Evolutionary conservation across 1,140 invertebrate species (phyloP), one percentile per base, ranked within the genome.

Genomic region (Brachystomella parvula): DNA sequence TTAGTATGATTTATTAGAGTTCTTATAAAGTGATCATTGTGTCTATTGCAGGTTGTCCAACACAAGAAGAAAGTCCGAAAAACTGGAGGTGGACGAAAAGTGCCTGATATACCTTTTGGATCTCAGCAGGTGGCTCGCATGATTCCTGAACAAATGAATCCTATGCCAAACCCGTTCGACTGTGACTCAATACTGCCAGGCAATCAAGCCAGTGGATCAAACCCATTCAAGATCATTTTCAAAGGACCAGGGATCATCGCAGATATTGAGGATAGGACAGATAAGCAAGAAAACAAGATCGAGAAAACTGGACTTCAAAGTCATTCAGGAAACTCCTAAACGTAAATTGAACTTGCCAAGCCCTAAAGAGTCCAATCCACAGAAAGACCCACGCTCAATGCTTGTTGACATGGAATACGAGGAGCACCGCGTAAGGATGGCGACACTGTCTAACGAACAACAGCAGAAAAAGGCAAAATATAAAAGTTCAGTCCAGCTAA

Each of bases 161-260:
- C 66, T 0, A 30, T 68, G n/a, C 9, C 26, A 19, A 68, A 68
- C 35, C 2, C 12, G 2, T 68, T 47, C 33, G 66, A 68, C 29
- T 39, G 35, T 26, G 66, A 68, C 32, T 24, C 17, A 56, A 21
- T n/a, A 15, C 24, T 56, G 24, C 9, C 53, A n/a, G 53, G 12
- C 17, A 15, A 21, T 15, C 15, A 2, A 63, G 6, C 21, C 2
- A 12, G 47, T 12, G 1, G 9, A 28, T 44, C 3, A n/a, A n/a
- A 44, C 9, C n/a, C 39, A 44, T 44, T n/a, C 39, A 44, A 44
- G 39, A 12, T n/a, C n/a, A 12, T 12, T 44, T 44, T 30, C 28
- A 49, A 21, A 1, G 1, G 29, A 61, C 31, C 59, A 30, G 2
- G 3, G 3, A 32, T 15, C 6, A 24, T 61, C 28, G n/a, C 21